Conservation (phyloP, 2,797 vertebrate genomes). For the Hipposideros larvatus region DNA sequence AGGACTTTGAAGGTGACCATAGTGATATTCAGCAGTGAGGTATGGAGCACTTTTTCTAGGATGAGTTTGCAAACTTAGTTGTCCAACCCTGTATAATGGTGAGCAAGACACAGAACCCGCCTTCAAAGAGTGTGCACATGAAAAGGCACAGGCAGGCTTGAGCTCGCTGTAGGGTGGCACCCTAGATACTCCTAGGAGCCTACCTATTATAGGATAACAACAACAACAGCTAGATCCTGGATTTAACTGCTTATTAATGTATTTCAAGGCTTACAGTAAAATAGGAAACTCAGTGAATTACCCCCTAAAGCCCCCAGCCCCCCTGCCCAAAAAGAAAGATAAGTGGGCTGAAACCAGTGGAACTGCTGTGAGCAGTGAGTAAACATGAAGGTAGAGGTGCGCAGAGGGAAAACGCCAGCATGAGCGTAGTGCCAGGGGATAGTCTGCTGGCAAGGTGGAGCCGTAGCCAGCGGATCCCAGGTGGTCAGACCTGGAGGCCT, state of each 20-base stretch:
- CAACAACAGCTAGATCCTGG: background rate
- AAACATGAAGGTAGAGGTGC: background rate
- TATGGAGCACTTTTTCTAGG: no score
- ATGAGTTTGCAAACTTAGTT: background rate
- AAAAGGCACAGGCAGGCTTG: background rate
- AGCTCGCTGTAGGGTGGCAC: background rate
- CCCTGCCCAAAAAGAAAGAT: background rate
- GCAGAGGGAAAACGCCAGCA: background rate
- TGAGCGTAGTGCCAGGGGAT: background rate
- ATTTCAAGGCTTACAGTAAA: background rate
- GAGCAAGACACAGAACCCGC: background rate
- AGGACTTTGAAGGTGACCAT: no score
- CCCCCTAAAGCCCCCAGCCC: accelerated
- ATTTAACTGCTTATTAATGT: background rate
- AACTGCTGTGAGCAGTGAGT: background rate
- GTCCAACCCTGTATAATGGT: no score
- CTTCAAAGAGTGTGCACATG: background rate
- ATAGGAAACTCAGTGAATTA: background rate
- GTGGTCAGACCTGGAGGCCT: background rate
- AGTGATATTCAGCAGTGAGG: no score
- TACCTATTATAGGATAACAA: background rate
- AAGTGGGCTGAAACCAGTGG: background rate
- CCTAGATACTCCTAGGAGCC: background rate
- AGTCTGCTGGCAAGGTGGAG: background rate
- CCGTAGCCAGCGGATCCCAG: background rate